These are phyloP conservation scores for Hycleus cichorii DNA, from an alignment of 1,140 invertebrate genomes.

Conservation along the genomic window DNA sequence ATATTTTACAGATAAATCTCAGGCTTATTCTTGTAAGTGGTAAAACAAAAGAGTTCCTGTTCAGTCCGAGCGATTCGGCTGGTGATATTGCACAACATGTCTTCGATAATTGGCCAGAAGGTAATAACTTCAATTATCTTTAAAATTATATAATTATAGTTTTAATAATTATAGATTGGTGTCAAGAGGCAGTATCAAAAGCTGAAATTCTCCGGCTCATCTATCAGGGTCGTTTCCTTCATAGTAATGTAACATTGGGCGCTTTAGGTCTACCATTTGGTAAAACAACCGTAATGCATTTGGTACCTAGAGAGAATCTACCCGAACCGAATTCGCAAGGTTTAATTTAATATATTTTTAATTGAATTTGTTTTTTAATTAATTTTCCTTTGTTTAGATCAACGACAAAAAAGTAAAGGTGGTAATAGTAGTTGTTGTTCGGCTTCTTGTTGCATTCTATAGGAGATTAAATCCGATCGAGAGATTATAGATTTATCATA, in stretches of 20 bases:
- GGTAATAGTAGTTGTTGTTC: conserved; percentile 88
- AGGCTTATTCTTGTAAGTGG: conserved; percentile 95
- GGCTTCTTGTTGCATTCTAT: conserved; percentile 85
- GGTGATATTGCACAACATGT: conserved; percentile 98
- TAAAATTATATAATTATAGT: conserved; percentile 16
- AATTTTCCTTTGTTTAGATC: conserved; percentile 60
- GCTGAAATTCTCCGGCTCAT: conserved; percentile 97
- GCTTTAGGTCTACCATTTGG: conserved; percentile 92
- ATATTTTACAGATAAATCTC: conserved; percentile 83
- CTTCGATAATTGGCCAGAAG: conserved; percentile 97
- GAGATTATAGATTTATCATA: too few species aligned
- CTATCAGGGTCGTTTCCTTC: conserved; percentile 97
- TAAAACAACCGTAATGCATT: conserved; percentile 98
- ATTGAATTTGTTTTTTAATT: conserved; percentile 29
- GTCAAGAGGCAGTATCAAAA: conserved; percentile 87
- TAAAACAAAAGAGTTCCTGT: conserved; percentile 98
- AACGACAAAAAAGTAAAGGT: conserved; percentile 90
- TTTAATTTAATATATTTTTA: conserved; percentile 38
- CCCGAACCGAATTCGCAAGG: conserved; percentile 98
- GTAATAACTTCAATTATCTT: conserved; percentile 44
- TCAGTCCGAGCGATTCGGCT: conserved; percentile 92
- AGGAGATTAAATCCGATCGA: conserved; percentile 40
- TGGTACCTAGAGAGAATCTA: conserved; percentile 96
- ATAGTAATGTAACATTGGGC: conserved; percentile 97
- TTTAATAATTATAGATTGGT: conserved; percentile 73